phyloP scores from a whole-genome alignment of 2,888 invertebrate species.

The Zootermopsis nevadensis region DNA sequence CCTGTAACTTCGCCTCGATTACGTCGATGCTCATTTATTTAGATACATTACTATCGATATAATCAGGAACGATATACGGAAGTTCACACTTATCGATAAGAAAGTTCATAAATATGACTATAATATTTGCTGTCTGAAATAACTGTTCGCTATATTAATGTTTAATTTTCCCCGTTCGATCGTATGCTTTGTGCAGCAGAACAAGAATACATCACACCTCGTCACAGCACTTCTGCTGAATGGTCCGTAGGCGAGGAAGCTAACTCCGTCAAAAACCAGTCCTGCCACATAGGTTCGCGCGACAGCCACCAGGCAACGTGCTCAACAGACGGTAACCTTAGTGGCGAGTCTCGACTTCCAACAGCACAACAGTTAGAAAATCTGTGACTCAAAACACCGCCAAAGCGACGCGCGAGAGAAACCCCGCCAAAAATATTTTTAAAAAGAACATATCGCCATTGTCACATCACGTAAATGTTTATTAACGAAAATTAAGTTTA shows the following conservation, averaged over 20 bases:
- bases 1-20: neutral
- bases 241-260: slow-evolving; percentile 5
- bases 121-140: neutral
- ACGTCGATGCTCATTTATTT: neutral
- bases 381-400: neutral
- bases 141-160: neutral
- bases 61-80: neutral
- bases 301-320: neutral
- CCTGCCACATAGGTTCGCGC: neutral
- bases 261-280: slow-evolving; percentile 13
- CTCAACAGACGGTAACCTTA: neutral
- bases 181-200: neutral
- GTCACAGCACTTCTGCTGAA: neutral
- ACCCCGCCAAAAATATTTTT: neutral
- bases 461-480: too few relatives aligned
- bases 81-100: neutral
- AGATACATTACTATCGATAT: neutral
- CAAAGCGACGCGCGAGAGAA: neutral
- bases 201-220: neutral
- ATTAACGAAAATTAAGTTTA: too few relatives aligned
- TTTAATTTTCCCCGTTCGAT: neutral
- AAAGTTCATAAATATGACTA: neutral
- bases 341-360: neutral
- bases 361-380: too few relatives aligned
- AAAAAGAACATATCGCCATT: too few relatives aligned